phyloP scores from a whole-genome alignment of 2,888 invertebrate genomes.

The Ochropacha duplaris region DNA sequence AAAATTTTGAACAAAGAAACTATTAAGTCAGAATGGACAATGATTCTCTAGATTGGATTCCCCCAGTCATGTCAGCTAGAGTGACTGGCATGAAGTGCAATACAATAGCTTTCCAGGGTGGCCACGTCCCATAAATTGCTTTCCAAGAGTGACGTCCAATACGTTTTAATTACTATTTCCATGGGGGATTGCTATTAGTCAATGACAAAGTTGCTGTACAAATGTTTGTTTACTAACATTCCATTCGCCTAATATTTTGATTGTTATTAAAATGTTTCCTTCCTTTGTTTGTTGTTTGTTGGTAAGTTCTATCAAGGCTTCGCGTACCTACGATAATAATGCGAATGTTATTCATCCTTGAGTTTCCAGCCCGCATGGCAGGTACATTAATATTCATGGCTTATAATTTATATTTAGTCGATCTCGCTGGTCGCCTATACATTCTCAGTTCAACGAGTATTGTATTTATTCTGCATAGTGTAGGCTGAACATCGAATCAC shows the following conservation, averaged over 20 bases:
- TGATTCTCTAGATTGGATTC: constrained; percentile 51
- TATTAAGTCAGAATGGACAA: constrained; percentile 60
- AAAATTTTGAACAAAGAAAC: constrained; percentile 51
- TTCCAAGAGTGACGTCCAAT: constrained; percentile 50
- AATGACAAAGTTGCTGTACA: constrained; percentile 14
- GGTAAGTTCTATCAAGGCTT: constrained; percentile 56
- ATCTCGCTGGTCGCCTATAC: constrained; percentile 23
- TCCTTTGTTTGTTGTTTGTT: constrained; percentile 71
- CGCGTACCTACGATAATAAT: constrained; percentile 15
- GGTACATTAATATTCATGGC: constrained; percentile 49
- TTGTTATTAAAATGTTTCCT: constrained; percentile 26
- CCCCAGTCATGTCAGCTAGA: constrained; percentile 56
- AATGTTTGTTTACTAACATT: constrained; percentile 3
- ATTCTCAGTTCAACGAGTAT: constrained; percentile 3
- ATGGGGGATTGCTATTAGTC: constrained; percentile 13
- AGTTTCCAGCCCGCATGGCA: constrained; percentile 44
- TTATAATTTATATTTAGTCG: constrained; percentile 36
- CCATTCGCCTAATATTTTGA: constrained; percentile 1
- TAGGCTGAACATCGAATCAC: constrained; percentile 15
- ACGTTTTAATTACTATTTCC: constrained; percentile 59
- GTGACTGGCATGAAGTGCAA: constrained; percentile 68
- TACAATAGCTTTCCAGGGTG: constrained; percentile 67
- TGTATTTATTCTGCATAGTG: constrained; percentile 16
- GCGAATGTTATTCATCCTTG: constrained; percentile 39
- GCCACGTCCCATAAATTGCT: constrained; percentile 63